These are phyloP conservation scores for Enteromius trimaculatus DNA, from an alignment of 2,797 vertebrate species.

Conservation along the genomic window DNA sequence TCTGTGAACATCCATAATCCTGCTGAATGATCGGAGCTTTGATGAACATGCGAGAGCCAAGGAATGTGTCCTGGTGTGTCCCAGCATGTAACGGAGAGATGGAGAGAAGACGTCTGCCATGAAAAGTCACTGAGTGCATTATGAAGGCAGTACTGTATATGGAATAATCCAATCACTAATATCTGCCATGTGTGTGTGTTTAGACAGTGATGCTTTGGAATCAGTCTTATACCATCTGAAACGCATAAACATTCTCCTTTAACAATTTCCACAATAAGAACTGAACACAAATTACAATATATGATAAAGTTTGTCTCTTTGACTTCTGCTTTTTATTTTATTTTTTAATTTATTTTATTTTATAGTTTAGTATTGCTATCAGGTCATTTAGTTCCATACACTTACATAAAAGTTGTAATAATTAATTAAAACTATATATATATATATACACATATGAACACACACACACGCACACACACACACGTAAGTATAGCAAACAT, in stretches of 20 bases:
- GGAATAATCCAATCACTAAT: not conserved
- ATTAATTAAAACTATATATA: no score
- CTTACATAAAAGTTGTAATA: not conserved
- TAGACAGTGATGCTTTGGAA: not conserved
- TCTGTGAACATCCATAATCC: constrained; percentile 15
- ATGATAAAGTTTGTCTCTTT: not conserved
- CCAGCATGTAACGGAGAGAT: constrained; percentile 9
- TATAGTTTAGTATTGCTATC: not conserved
- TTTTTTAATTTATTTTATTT: not conserved
- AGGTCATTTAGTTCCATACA: not conserved
- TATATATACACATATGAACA: no score
- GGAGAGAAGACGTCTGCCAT: not conserved
- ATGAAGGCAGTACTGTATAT: constrained; percentile 1
- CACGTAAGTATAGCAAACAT: no score
- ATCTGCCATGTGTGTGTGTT: not conserved
- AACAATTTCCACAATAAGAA: not conserved
- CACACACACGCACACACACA: no score
- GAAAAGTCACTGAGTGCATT: not conserved
- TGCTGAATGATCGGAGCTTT: constrained; percentile 22
- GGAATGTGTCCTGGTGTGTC: constrained; percentile 19
- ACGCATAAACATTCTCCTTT: not conserved
- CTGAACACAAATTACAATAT: not conserved
- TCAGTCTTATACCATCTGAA: not conserved
- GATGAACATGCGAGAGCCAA: constrained; percentile 23
- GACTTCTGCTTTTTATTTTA: not conserved